A percentile compares a stretch with the other conserved stretches of the same genome.
Evolutionary conservation across 2,113 vertebrate genomes (phyloP).

Genomic region (Coracopsis vasa): DNA sequence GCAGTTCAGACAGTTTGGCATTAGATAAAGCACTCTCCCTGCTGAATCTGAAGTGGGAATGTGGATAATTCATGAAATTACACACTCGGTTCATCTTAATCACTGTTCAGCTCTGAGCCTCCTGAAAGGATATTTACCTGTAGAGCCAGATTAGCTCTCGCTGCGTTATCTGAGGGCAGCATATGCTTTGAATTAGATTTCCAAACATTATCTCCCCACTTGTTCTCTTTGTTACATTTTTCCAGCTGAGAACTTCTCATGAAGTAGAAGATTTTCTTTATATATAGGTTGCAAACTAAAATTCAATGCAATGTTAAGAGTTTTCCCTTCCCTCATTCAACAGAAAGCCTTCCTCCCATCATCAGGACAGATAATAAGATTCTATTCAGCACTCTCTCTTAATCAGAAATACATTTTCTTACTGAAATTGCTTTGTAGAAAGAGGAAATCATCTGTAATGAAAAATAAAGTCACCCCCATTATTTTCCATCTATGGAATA

Average conservation of each 20-base stretch:
- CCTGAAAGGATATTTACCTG: slow-evolving; percentile 21
- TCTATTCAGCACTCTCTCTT: background rate
- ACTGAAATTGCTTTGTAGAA: background rate
- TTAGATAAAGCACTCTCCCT: background rate
- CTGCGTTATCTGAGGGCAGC: slow-evolving; percentile 35
- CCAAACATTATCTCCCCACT: background rate
- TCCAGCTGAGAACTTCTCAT: background rate
- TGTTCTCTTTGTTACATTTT: background rate
- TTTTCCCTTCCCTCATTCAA: background rate
- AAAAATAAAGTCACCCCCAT: background rate
- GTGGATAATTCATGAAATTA: slow-evolving; percentile 21
- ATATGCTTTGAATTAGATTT: slow-evolving; percentile 27
- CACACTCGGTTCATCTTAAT: background rate
- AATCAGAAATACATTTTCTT: background rate
- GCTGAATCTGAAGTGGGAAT: background rate
- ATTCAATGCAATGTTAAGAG: background rate
- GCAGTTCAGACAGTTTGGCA: background rate
- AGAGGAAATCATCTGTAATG: background rate
- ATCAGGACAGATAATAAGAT: background rate
- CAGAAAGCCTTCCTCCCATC: background rate
- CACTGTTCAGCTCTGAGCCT: background rate
- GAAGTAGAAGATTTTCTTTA: background rate
- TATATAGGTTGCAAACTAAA: background rate
- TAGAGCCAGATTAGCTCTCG: slow-evolving; percentile 1
- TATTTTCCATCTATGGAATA: background rate